Evolutionary conservation across 2,797 vertebrate genomes (phyloP).

Genomic region (Cuniculus paca): DNA sequence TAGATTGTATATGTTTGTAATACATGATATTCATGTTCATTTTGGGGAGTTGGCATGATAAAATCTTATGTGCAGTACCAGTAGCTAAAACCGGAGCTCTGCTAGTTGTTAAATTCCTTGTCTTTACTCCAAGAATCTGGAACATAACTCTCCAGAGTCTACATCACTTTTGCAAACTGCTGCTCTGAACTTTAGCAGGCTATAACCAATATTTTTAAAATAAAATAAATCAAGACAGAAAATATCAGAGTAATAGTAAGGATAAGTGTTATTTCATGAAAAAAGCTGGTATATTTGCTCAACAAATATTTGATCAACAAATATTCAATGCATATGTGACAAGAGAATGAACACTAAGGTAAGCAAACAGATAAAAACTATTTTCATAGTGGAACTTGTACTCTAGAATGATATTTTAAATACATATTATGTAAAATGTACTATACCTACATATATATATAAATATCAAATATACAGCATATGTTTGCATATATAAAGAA

Average conservation of each 20-base stretch:
- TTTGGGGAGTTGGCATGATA: not conserved
- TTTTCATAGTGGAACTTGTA: not conserved
- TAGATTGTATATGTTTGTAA: not conserved
- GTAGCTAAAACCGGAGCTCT: not conserved
- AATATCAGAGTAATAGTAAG: not conserved
- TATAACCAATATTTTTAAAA: not conserved
- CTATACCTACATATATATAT: not conserved
- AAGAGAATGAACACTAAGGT: not conserved
- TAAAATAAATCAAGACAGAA: not conserved
- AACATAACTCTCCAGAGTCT: not conserved
- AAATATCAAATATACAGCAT: not conserved
- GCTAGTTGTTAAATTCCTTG: too few relatives aligned
- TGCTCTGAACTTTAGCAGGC: not conserved
- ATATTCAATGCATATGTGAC: not conserved
- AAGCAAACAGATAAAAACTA: not conserved
- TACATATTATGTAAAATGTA: not conserved
- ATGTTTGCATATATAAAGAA: not conserved
- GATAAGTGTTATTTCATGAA: not conserved
- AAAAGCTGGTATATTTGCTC: not conserved
- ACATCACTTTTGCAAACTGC: not conserved
- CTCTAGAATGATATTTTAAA: not conserved
- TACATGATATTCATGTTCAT: not conserved
- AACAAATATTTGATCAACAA: constrained; percentile 21
- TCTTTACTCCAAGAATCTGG: not conserved
- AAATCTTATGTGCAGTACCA: not conserved